Conservation (phyloP, 2,113 vertebrate species). For the Panurus biarmicus region DNA sequence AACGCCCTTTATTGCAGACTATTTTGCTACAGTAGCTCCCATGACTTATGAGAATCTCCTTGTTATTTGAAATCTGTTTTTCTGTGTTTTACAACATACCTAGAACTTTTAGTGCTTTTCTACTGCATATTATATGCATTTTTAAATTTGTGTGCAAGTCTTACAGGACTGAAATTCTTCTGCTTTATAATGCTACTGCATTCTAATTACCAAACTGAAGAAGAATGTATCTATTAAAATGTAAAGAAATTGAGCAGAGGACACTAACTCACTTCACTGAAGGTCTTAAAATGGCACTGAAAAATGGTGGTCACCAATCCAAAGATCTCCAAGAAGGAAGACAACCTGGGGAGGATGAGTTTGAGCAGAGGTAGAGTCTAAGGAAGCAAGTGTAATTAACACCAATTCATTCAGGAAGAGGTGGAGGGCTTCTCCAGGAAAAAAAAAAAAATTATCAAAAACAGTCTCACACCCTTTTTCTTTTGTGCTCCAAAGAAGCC, state of each 20-base stretch:
- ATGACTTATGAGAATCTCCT: neutral
- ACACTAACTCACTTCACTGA: neutral
- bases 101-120: neutral
- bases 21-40: neutral
- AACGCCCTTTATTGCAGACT: neutral
- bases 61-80: neutral
- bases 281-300: neutral
- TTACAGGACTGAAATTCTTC: neutral
- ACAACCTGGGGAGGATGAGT: neutral
- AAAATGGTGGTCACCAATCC: neutral
- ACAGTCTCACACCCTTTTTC: neutral
- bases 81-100: neutral
- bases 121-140: neutral
- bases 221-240: neutral
- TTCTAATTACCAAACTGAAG: neutral
- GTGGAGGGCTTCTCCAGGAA: neutral
- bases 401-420: neutral
- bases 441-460: neutral
- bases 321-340: conserved; percentile 4
- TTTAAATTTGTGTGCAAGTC: neutral
- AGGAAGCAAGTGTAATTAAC: neutral
- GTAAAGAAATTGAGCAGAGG: neutral
- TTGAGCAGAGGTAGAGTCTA: neutral
- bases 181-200: neutral
- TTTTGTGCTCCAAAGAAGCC: neutral